Percentiles rank a stretch among this genome's conserved stretches.
Conservation (phyloP, 2,888 invertebrate species). For the Leptinotarsa juncta region DNA sequence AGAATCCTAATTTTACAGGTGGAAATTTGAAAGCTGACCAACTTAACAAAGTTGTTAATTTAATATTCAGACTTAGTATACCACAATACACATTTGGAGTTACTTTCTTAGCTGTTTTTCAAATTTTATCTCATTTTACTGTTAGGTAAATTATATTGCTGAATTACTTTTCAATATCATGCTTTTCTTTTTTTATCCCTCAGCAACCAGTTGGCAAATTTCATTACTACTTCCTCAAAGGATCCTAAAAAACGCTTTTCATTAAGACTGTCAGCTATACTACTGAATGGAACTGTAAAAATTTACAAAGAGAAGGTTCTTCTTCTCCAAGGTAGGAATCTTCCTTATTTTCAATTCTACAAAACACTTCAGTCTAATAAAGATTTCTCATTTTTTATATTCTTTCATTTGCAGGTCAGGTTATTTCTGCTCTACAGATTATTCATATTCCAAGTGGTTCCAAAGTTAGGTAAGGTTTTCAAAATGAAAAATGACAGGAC, state of each 20-base stretch:
- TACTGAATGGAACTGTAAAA: slow-evolving; percentile 36
- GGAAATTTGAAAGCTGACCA: no score
- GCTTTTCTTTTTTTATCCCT: slow-evolving; percentile 17
- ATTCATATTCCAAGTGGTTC: background rate
- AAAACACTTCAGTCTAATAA: no score
- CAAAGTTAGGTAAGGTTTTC: background rate
- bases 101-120: no score
- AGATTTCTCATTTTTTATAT: background rate
- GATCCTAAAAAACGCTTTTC: slow-evolving; percentile 40
- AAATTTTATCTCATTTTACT: no score
- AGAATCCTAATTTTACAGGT: no score
- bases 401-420: background rate
- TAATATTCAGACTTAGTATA: no score
- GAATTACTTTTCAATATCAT: no score
- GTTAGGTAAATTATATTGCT: no score
- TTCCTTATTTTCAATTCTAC: background rate
- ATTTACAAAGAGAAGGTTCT: slow-evolving; percentile 33
- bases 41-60: no score
- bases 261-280: slow-evolving; percentile 30
- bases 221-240: slow-evolving; percentile 26
- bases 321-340: slow-evolving; percentile 32
- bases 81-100: no score
- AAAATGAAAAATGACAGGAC: background rate
- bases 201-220: slow-evolving; percentile 33
- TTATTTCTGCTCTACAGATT: background rate